Base-by-base conservation (phyloP, 2,113 vertebrate species). In the Gobius niger region DNA sequence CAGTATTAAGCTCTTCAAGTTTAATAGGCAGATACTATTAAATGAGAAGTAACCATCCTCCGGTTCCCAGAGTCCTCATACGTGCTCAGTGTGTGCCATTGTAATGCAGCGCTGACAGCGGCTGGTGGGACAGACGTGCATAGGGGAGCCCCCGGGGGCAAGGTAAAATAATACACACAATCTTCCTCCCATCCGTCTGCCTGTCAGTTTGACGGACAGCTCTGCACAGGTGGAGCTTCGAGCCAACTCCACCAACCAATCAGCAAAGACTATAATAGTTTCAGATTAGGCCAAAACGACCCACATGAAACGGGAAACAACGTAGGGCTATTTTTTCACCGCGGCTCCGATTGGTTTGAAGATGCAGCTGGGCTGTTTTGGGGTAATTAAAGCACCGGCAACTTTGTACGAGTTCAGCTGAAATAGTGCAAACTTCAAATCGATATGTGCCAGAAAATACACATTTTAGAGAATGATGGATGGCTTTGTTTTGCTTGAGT, bases 151-250 rank as follows among this genome's bases (percentile, higher is more conserved):
- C 70, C 68, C 9, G 11, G 2, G 70, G 68, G 68, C 7, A n/a
- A 44, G 53, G 41, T 63, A 70, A 72, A 70, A 80, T 65, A 65
- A 78, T 53, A 47, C 63, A 59, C 14, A 63, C 56, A 67, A 54
- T 63, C 72, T 75, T 79, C 64, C 51, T 72, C 67, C 63, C 40
- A 65, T 78, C 69, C 70, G 60, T 67, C 60, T 60, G 40, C 56
- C 57, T 67, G 81, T 70, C 63, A 63, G 50, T 41, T 44, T 70
- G 84, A 83, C 76, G 61, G 72, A 72, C 64, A 72, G 57, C 65
- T 71, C 53, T 34, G 57, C 62, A 74, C 11, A 24, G 47, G 40
- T 47, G 4, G 34, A 9, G 19, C 42, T 44, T 10, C 68, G 42
- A 62, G 51, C 50, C 47, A 44, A 47, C 53, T n/a, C 18, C 63